Conservation (phyloP, 2,888 invertebrate species). For the Hirtodrosophila alboralis region DNA sequence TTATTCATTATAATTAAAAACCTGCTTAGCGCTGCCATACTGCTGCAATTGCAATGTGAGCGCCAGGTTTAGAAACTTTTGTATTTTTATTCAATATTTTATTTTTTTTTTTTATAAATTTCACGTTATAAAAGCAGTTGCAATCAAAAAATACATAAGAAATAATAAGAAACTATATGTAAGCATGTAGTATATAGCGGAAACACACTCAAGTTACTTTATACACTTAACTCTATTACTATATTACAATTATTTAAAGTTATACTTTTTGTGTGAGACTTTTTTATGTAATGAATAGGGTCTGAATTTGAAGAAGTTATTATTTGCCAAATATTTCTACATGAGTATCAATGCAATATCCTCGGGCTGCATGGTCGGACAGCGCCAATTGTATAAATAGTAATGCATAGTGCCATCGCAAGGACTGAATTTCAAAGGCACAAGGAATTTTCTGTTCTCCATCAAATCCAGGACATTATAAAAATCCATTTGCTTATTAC, state of each 20-base stretch:
- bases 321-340: slow-evolving; percentile 59
- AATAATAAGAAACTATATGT: slow-evolving; percentile 33
- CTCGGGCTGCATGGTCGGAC: slow-evolving; percentile 95
- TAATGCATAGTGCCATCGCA: slow-evolving; percentile 99
- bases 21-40: no score
- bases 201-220: slow-evolving; percentile 23
- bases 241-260: slow-evolving; percentile 42
- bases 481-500: slow-evolving; percentile 97
- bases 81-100: slow-evolving; percentile 44
- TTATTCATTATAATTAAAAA: no score
- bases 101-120: slow-evolving; percentile 50
- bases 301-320: slow-evolving; percentile 32
- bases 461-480: slow-evolving; percentile 99
- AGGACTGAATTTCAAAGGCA: slow-evolving; percentile 98
- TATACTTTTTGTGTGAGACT: slow-evolving; percentile 40
- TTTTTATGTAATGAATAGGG: slow-evolving; percentile 12
- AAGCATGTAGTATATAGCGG: slow-evolving; percentile 29
- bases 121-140: slow-evolving; percentile 58
- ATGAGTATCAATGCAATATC: slow-evolving; percentile 93
- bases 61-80: neutral
- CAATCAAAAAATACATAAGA: slow-evolving; percentile 56
- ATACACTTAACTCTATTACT: slow-evolving; percentile 22
- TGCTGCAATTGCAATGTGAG: no score
- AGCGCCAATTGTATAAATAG: slow-evolving; percentile 99
- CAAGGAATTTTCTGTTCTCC: slow-evolving; percentile 98